Percentiles rank a stretch among this genome's conserved stretches.
phyloP scores from a whole-genome alignment of 1,140 invertebrate genomes.

The Drosophila watanabei region DNA sequence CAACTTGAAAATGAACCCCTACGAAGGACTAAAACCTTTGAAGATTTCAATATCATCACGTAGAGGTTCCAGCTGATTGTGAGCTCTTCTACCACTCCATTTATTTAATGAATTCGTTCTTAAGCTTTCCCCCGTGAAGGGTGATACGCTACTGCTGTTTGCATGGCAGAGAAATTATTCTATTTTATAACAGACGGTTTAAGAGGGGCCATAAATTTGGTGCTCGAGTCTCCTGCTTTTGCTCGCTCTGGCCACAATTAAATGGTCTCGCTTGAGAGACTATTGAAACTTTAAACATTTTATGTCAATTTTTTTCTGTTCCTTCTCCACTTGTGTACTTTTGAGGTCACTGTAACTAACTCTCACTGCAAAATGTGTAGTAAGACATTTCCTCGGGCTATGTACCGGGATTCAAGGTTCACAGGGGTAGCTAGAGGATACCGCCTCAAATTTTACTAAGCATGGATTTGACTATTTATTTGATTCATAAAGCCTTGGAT shows the following conservation, averaged over 20 bases:
- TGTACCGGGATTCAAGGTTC: not conserved
- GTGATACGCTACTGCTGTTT: not conserved
- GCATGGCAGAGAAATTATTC: conserved; percentile 66
- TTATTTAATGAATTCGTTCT: conserved; percentile 69
- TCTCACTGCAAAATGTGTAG: not conserved
- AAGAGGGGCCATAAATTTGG: conserved; percentile 70
- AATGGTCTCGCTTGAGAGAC: conserved; percentile 69
- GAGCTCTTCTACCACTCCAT: conserved; percentile 2
- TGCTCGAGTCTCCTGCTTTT: conserved; percentile 62
- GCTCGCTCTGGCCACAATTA: conserved; percentile 65
- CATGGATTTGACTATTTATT: not conserved
- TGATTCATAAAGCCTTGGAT: not conserved
- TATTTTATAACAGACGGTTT: conserved; percentile 79
- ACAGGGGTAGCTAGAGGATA: not conserved
- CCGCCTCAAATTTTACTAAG: not conserved
- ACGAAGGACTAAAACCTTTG: conserved; percentile 63
- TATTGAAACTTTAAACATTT: conserved; percentile 77
- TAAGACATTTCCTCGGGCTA: conserved; percentile 7
- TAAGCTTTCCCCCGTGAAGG: conserved; percentile 22
- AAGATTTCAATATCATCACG: conserved; percentile 37
- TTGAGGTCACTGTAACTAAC: conserved; percentile 17
- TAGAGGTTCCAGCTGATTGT: not conserved
- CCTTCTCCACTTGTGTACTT: conserved; percentile 10
- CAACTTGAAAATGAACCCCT: conserved; percentile 56
- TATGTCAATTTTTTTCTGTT: conserved; percentile 53